Base-by-base conservation (phyloP, 1,140 invertebrate genomes). In the Patella vulgata region DNA sequence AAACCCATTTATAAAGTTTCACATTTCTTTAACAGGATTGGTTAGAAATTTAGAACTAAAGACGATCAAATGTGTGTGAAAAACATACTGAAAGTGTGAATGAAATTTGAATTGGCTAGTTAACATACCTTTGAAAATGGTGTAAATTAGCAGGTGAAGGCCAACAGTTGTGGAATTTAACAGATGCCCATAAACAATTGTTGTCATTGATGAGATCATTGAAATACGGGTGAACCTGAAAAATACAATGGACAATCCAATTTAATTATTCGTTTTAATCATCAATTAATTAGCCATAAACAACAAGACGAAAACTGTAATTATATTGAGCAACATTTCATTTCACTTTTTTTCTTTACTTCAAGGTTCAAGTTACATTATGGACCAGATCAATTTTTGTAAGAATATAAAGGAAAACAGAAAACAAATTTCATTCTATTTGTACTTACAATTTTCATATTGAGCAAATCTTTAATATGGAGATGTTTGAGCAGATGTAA, bases 381-480 rank as follows among this genome's bases (percentile, higher is more conserved):
- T 36, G 27, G 12, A 12, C 21, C 3, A 55, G 57, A 25, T 33
- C 36, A 40, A 1, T 28, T 33, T 19, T 5, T 19, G 46, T 12
- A 2, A 39, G 36, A 55, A n/a, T 17, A 36, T 11, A 46, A 48
- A n/a, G 11, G 9, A 39, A 14, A 2, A 46, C 39, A 48, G 52
- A 23, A 40, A 30, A 56, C 23, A 44, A 12, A 56, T 19, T n/a
- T 36, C 2, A 43, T 19, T 46, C n/a, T n/a, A n/a, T 23, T 12
- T 3, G 12, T 39, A 72, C 78, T 73, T 71, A 82, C 81, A 30
- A 62, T 59, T 68, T 64, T 66, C 68, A 83, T 70, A 47, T 65
- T 77, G 46, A 83, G 72, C 8, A 83, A 44, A 55, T 83, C 82
- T 52, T 68, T 73, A 14, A 83, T 71, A 53, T 80, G 79, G 8